Percentiles rank a stretch among this genome's conserved stretches.
Evolutionary conservation across 2,113 vertebrate genomes (phyloP).

Genomic region (Leucoraja erinaceus): DNA sequence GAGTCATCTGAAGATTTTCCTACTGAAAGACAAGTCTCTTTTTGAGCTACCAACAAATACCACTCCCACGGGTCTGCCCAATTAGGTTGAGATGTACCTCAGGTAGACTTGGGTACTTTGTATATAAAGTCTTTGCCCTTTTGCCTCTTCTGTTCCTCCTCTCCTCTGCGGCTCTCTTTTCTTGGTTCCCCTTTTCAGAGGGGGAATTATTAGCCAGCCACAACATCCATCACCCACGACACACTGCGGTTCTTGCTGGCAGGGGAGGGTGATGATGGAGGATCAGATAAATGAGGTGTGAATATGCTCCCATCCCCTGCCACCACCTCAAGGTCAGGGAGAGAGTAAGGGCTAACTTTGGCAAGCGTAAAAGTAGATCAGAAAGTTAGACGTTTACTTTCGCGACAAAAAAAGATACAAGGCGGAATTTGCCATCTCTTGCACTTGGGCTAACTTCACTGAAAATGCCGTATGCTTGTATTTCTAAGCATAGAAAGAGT

Average conservation of each 20-base stretch:
- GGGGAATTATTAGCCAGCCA: not conserved
- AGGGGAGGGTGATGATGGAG: not conserved
- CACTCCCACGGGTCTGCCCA: too few relatives aligned
- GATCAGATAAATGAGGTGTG: not conserved
- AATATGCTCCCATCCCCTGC: not conserved
- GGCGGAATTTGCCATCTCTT: not conserved
- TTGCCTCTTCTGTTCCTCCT: not conserved
- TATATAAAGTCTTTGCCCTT: not conserved
- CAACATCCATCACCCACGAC: not conserved
- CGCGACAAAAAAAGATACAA: not conserved
- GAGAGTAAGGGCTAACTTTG: not conserved
- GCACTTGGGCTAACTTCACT: not conserved
- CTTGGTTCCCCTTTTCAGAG: not conserved
- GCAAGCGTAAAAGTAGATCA: not conserved
- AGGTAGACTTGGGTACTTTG: too few relatives aligned
- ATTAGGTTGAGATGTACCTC: too few relatives aligned
- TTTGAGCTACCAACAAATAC: too few relatives aligned
- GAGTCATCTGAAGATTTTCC: too few relatives aligned
- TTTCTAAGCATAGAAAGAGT: not conserved
- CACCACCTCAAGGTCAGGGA: not conserved
- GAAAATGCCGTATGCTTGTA: not conserved
- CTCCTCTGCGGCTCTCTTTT: not conserved
- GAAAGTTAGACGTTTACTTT: not conserved
- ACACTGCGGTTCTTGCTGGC: not conserved
- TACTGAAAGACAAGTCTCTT: too few relatives aligned